Evolutionary conservation across 2,113 vertebrate genomes (phyloP).

Genomic region (Platycercus adscitus): DNA sequence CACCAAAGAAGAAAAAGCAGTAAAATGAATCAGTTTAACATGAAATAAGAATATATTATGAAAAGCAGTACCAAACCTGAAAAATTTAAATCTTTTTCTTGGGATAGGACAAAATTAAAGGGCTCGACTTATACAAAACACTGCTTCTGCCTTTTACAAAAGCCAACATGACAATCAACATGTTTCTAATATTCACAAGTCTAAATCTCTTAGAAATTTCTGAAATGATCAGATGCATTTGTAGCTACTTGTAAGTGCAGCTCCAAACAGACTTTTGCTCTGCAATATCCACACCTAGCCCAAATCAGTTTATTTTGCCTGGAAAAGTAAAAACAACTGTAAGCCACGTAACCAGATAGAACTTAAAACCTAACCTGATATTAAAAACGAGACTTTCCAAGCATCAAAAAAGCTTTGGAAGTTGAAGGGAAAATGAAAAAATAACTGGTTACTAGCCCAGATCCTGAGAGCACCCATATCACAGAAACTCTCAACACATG

Average conservation of each 20-base stretch:
- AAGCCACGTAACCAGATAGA: not conserved
- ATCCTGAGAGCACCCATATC: not conserved
- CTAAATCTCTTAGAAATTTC: not conserved
- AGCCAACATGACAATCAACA: not conserved
- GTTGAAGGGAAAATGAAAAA: not conserved
- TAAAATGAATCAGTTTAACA: constrained; percentile 1
- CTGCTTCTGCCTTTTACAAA: not conserved
- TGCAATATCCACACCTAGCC: not conserved
- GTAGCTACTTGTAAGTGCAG: not conserved
- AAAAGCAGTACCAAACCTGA: constrained; percentile 21
- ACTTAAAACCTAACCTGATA: not conserved
- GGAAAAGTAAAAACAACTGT: not conserved
- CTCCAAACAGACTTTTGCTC: not conserved
- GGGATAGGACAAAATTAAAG: not conserved
- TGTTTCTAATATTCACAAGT: not conserved
- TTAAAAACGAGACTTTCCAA: not conserved
- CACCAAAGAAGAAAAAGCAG: not conserved
- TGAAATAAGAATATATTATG: constrained; percentile 30
- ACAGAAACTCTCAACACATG: not conserved
- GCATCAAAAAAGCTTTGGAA: not conserved
- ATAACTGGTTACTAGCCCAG: not conserved
- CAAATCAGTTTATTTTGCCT: not conserved
- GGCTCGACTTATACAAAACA: not conserved
- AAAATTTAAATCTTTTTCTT: not conserved
- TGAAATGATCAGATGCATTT: not conserved